Conservation (phyloP, 2,888 invertebrate genomes). For the Balanococcus diminutus region DNA sequence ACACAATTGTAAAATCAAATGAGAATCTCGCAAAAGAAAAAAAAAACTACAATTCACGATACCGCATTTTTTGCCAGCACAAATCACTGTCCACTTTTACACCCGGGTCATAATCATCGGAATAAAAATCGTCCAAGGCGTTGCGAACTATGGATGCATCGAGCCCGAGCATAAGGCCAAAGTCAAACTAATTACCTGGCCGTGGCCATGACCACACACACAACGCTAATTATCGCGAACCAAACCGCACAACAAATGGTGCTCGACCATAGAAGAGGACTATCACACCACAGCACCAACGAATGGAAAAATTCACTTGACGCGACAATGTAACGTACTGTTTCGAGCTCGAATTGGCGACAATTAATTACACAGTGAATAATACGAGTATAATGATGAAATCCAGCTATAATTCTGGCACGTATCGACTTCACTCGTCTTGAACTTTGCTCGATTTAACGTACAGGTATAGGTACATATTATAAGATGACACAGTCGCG, state of each 20-base stretch:
- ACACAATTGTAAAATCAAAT: too few relatives aligned
- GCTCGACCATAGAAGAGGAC: neutral
- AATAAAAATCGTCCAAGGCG: neutral
- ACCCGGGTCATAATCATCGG: neutral
- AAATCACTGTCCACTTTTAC: neutral
- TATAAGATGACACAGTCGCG: neutral
- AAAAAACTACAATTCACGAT: too few relatives aligned
- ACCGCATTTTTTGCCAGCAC: neutral
- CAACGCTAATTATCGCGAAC: neutral
- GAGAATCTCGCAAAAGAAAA: too few relatives aligned
- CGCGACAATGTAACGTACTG: neutral
- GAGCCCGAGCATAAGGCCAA: neutral
- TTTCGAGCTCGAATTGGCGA: neutral
- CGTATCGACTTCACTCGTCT: neutral
- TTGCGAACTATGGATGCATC: neutral
- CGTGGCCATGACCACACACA: slow-evolving; percentile 32
- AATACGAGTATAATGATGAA: neutral
- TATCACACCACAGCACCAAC: neutral
- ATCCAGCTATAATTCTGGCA: neutral
- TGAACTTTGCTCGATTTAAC: neutral
- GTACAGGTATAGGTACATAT: neutral
- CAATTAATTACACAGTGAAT: neutral
- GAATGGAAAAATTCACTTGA: neutral
- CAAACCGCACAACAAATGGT: neutral
- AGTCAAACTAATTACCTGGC: slow-evolving; percentile 27